A percentile compares a stretch with the other conserved stretches of the same genome.
phyloP scores from a whole-genome alignment of 2,797 vertebrate genomes.

The Spea hammondii region DNA sequence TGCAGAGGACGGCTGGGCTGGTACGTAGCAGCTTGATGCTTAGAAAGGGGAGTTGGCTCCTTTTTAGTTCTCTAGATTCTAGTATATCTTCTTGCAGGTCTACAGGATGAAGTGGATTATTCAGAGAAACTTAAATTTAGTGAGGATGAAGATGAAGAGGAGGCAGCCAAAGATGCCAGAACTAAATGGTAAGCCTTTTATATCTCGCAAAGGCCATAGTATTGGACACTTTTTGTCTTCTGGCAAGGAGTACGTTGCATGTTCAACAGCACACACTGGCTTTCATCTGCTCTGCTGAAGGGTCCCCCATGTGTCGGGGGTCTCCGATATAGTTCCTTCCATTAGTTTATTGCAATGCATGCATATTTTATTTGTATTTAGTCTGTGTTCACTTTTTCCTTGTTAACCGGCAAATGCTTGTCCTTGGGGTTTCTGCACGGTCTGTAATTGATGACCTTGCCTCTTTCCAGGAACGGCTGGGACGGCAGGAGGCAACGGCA shows the following conservation, averaged over 20 bases:
- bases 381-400: too few species aligned
- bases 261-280: too few species aligned
- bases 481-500: conserved; percentile 80
- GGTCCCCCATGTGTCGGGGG: too few species aligned
- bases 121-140: conserved; percentile 97
- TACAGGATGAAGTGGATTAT: conserved; percentile 98
- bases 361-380: too few species aligned
- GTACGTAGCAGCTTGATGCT: conserved; percentile 53
- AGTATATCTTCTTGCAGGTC: conserved; percentile 66
- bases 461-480: conserved; percentile 74
- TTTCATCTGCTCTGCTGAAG: too few species aligned
- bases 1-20: conserved; percentile 92
- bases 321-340: too few species aligned
- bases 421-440: neutral
- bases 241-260: too few species aligned
- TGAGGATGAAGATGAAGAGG: conserved; percentile 96
- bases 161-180: conserved; percentile 72
- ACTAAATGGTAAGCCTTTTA: conserved; percentile 80
- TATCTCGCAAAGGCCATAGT: too few species aligned
- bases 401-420: too few species aligned
- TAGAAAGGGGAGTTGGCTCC: neutral
- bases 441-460: neutral
- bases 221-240: too few species aligned
- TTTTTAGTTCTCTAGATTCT: neutral
- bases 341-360: too few species aligned